Evolutionary conservation across 2,888 invertebrate species (phyloP).

Genomic region (Aphidoletes aphidimyza): DNA sequence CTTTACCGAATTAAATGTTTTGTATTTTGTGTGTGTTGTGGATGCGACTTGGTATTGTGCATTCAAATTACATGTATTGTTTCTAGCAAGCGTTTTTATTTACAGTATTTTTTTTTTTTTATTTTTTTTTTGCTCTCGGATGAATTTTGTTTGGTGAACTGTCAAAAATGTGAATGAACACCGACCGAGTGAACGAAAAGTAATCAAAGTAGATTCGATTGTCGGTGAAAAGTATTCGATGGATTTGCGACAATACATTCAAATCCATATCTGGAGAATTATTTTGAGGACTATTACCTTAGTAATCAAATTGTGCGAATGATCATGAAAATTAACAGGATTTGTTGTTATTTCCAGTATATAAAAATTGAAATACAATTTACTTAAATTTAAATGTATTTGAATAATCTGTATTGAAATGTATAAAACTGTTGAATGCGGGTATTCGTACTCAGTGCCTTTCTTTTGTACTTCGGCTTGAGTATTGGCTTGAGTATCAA

Average conservation of each 20-base stretch:
- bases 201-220: background rate
- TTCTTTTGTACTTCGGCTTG: too few species aligned
- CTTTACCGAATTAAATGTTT: background rate
- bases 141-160: conserved; percentile 41
- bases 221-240: background rate
- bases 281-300: background rate
- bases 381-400: too few species aligned
- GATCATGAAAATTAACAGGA: too few species aligned
- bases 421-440: too few species aligned
- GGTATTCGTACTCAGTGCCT: too few species aligned
- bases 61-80: conserved; percentile 28
- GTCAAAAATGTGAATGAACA: conserved; percentile 37
- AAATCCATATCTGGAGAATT: background rate
- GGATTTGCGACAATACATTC: background rate
- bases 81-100: conserved; percentile 45
- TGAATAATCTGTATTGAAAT: too few species aligned
- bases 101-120: background rate
- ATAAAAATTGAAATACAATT: too few species aligned
- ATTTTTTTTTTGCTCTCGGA: background rate
- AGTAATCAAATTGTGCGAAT: too few species aligned
- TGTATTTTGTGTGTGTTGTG: background rate
- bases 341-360: too few species aligned
- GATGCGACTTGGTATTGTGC: background rate
- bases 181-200: background rate
- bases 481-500: too few species aligned